These are phyloP conservation scores for Drosophila triauraria DNA, from an alignment of 1,140 invertebrate species.

Conservation along the genomic window DNA sequence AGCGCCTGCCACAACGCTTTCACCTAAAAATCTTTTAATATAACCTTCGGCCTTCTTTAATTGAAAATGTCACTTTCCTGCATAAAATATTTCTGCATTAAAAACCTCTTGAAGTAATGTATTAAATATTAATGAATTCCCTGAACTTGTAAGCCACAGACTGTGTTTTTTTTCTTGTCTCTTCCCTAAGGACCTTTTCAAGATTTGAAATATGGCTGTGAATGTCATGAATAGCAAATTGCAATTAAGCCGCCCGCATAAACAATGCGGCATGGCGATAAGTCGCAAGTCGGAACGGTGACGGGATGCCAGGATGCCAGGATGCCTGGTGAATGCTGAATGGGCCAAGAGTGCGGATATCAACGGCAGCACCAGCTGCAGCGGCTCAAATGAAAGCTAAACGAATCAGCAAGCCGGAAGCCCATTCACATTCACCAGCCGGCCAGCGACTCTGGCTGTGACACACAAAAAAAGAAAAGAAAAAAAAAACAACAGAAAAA, in stretches of 20 bases:
- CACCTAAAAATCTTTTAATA: no score
- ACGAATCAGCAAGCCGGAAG: slow-evolving; percentile 78
- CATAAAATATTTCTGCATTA: not conserved
- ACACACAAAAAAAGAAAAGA: not conserved
- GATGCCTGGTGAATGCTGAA: slow-evolving; percentile 8
- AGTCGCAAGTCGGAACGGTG: slow-evolving; percentile 14
- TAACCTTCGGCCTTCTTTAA: not conserved
- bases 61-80: not conserved
- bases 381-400: slow-evolving; percentile 65
- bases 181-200: not conserved
- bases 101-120: not conserved
- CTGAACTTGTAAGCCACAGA: slow-evolving; percentile 5
- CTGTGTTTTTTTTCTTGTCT: not conserved
- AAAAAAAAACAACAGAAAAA: not conserved
- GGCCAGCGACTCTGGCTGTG: slow-evolving; percentile 19
- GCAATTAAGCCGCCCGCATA: slow-evolving; percentile 37
- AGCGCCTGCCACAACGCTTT: no score
- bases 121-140: slow-evolving; percentile 11
- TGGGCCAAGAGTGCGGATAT: slow-evolving; percentile 38
- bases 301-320: not conserved
- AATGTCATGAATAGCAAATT: slow-evolving; percentile 37
- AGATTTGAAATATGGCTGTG: slow-evolving; percentile 2
- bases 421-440: slow-evolving; percentile 61
- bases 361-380: slow-evolving; percentile 29
- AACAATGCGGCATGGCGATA: slow-evolving; percentile 38